phyloP scores from a whole-genome alignment of 2,113 vertebrate genomes.

The Polypterus senegalus region DNA sequence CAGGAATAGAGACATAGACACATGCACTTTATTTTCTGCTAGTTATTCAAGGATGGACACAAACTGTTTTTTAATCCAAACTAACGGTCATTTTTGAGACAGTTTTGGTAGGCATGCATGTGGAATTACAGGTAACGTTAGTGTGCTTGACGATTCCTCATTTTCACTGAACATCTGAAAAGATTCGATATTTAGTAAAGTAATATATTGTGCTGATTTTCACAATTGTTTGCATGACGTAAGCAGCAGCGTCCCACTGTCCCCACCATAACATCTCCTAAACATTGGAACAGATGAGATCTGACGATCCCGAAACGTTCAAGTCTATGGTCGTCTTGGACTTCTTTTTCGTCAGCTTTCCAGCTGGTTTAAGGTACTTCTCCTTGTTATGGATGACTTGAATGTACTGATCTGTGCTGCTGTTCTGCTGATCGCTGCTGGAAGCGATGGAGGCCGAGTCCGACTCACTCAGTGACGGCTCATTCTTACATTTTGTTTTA shows the following conservation, averaged over 20 bases:
- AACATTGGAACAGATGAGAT: constrained; percentile 74
- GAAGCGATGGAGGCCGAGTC: constrained; percentile 73
- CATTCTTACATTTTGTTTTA: constrained; percentile 48
- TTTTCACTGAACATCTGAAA: too few species aligned
- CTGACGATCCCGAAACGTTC: constrained; percentile 37
- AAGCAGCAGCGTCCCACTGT: neutral
- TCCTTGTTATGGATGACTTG: constrained; percentile 69
- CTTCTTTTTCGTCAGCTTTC: constrained; percentile 51
- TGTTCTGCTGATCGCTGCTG: constrained; percentile 79
- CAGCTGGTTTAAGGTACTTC: constrained; percentile 44
- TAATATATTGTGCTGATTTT: too few species aligned
- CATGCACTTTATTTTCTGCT: too few species aligned
- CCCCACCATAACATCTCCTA: constrained; percentile 20
- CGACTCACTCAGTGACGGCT: constrained; percentile 64
- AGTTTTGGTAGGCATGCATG: too few species aligned
- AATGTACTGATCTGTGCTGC: constrained; percentile 73
- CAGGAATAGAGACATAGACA: too few species aligned
- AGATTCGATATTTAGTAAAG: too few species aligned
- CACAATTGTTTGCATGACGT: too few species aligned
- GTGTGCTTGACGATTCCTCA: too few species aligned
- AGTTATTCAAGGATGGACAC: too few species aligned
- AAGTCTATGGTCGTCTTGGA: constrained; percentile 40
- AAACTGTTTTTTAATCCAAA: too few species aligned
- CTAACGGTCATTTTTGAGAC: too few species aligned
- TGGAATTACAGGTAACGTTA: too few species aligned